Percentiles rank a stretch among this genome's conserved stretches.
These are phyloP conservation scores for Monomorium pharaonis DNA, from an alignment of 1,140 invertebrate genomes.

Conservation along the genomic window DNA sequence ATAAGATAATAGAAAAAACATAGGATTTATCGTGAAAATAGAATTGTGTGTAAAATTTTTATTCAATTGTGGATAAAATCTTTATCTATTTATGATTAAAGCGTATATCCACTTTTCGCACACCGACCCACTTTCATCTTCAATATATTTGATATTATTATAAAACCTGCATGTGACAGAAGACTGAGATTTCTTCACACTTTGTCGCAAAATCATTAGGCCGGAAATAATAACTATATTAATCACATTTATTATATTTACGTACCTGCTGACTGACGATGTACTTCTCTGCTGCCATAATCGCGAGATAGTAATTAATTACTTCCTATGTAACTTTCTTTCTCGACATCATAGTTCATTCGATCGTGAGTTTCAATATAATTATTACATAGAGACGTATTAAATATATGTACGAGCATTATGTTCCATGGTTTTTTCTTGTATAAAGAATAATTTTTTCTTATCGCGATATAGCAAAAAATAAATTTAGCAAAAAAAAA, in stretches of 20 bases:
- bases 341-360: neutral
- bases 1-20: neutral
- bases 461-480: slow-evolving; percentile 3
- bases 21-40: neutral
- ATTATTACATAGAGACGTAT: slow-evolving; percentile 14
- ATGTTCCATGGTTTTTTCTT: neutral
- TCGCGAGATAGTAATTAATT: slow-evolving; percentile 3
- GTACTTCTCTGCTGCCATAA: slow-evolving; percentile 14
- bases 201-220: slow-evolving; percentile 13
- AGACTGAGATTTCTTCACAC: neutral
- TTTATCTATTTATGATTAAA: slow-evolving; percentile 8
- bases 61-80: neutral
- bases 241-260: slow-evolving; percentile 11
- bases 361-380: neutral
- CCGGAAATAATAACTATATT: slow-evolving; percentile 32
- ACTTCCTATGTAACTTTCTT: neutral
- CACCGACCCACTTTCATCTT: neutral
- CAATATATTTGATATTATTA: neutral
- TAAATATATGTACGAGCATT: neutral
- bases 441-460: neutral
- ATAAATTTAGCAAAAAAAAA: neutral
- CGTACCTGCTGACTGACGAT: slow-evolving; percentile 27
- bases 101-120: neutral
- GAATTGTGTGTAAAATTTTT: neutral
- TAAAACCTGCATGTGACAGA: neutral